Conservation (phyloP, 2,888 invertebrate species). For the Caenorhabditis becei region DNA sequence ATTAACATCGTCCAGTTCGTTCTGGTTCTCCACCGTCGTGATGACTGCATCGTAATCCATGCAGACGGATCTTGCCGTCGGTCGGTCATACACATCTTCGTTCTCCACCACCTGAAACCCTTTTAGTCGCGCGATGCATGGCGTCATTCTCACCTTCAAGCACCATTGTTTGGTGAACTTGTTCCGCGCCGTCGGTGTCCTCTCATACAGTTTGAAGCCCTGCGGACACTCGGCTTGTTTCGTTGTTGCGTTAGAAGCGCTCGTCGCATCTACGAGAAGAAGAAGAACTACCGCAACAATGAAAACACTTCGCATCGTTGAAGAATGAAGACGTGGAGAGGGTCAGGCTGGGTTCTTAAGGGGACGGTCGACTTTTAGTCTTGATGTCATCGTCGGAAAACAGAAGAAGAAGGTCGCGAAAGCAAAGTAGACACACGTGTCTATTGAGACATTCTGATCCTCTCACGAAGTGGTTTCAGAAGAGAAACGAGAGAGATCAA, state of each 20-base stretch:
- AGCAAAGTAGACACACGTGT: constrained; percentile 21
- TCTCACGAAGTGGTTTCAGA: not conserved
- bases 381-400: constrained; percentile 20
- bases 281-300: not conserved
- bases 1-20: constrained; percentile 44
- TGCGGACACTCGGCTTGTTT: constrained; percentile 27
- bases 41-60: constrained; percentile 49
- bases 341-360: constrained; percentile 1
- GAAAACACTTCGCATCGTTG: constrained; percentile 9
- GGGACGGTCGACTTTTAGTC: constrained; percentile 36
- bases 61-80: constrained; percentile 41
- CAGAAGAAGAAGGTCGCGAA: constrained; percentile 18
- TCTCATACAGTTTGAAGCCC: constrained; percentile 44
- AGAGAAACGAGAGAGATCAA: not conserved
- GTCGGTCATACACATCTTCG: constrained; percentile 43
- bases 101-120: constrained; percentile 38
- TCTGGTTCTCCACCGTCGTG: constrained; percentile 39
- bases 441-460: constrained; percentile 3
- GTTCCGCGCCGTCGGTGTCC: constrained; percentile 36
- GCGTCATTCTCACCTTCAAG: constrained; percentile 24
- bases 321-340: constrained; percentile 9
- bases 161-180: constrained; percentile 43
- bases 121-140: not conserved
- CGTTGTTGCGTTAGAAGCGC: constrained; percentile 9
- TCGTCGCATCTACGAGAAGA: not conserved